Conservation (phyloP, 2,888 invertebrate species). For the Catocala nupta region DNA sequence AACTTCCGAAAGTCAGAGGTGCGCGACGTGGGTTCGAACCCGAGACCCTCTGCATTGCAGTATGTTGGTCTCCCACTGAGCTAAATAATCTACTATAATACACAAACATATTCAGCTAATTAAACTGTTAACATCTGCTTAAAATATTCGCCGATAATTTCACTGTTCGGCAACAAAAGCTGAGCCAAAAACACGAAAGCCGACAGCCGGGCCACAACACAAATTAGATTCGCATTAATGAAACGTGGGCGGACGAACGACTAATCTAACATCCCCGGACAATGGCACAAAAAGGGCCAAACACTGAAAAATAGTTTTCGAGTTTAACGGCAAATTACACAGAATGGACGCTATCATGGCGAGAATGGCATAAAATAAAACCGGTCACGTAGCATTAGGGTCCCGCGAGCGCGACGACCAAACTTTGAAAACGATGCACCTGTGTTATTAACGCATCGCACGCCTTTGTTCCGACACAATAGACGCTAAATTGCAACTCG, state of each 20-base stretch:
- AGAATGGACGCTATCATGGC: slow-evolving; percentile 79
- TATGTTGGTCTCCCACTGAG: no score
- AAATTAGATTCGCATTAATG: slow-evolving; percentile 83
- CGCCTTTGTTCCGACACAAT: slow-evolving; percentile 84
- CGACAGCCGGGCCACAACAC: slow-evolving; percentile 68
- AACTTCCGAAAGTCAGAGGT: no score
- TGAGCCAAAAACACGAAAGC: slow-evolving; percentile 62
- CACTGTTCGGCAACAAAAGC: slow-evolving; percentile 72
- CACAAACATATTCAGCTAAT: slow-evolving; percentile 48
- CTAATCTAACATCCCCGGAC: slow-evolving; percentile 73
- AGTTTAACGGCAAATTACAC: slow-evolving; percentile 81
- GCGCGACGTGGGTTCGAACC: no score
- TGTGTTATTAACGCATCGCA: slow-evolving; percentile 84
- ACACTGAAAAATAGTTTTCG: slow-evolving; percentile 79
- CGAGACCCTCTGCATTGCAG: no score
- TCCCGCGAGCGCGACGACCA: slow-evolving; percentile 51
- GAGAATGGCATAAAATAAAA: slow-evolving; percentile 80
- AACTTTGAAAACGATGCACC: slow-evolving; percentile 81
- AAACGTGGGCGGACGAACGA: slow-evolving; percentile 76
- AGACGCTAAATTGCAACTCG: slow-evolving; percentile 83
- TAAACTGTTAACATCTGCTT: slow-evolving; percentile 63
- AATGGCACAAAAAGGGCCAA: slow-evolving; percentile 74
- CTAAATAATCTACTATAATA: slow-evolving; percentile 13
- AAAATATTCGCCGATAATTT: slow-evolving; percentile 65
- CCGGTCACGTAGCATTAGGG: slow-evolving; percentile 76